Percentiles rank a stretch among this genome's conserved stretches.
Evolutionary conservation across 2,797 vertebrate species (phyloP).

Genomic region (Lithobates sylvaticus): DNA sequence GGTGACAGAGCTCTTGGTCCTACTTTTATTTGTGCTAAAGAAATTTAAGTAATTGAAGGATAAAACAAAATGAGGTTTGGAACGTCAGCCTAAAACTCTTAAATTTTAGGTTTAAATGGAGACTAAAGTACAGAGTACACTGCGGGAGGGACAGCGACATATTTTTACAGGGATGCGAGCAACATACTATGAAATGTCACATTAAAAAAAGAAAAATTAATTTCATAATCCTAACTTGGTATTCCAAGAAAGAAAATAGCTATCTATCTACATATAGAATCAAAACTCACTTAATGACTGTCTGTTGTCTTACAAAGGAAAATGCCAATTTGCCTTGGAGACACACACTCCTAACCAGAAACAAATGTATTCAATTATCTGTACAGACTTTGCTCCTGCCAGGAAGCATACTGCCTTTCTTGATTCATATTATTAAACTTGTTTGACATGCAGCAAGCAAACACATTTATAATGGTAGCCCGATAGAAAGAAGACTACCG

Average conservation of each 20-base stretch:
- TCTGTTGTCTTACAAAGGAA: conserved; percentile 55
- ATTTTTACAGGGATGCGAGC: conserved; percentile 12
- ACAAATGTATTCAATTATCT: conserved; percentile 58
- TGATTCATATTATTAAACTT: conserved; percentile 58
- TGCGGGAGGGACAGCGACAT: not conserved
- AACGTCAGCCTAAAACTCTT: not conserved
- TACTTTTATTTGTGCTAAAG: conserved; percentile 10
- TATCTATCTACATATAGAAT: conserved; percentile 59
- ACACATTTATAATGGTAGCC: conserved; percentile 52
- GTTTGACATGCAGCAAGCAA: conserved; percentile 54
- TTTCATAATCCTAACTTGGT: conserved; percentile 38
- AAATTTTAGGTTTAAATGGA: conserved; percentile 22
- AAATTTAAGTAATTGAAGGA: not conserved
- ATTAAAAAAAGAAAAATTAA: conserved; percentile 40
- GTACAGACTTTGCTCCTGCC: conserved; percentile 50
- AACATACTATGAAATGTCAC: conserved; percentile 21
- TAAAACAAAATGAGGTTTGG: conserved; percentile 31
- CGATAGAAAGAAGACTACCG: conserved; percentile 27
- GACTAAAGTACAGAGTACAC: conserved; percentile 10
- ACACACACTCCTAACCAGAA: conserved; percentile 54
- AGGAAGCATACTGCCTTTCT: conserved; percentile 47
- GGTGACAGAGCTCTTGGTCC: conserved; percentile 12
- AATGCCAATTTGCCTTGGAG: conserved; percentile 61
- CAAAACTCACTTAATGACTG: conserved; percentile 60
- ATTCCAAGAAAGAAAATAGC: conserved; percentile 52